A percentile compares a stretch with the other conserved stretches of the same genome.
These are phyloP conservation scores for Semicossyphus pulcher DNA, from an alignment of 2,113 vertebrate genomes.

Conservation along the genomic window DNA sequence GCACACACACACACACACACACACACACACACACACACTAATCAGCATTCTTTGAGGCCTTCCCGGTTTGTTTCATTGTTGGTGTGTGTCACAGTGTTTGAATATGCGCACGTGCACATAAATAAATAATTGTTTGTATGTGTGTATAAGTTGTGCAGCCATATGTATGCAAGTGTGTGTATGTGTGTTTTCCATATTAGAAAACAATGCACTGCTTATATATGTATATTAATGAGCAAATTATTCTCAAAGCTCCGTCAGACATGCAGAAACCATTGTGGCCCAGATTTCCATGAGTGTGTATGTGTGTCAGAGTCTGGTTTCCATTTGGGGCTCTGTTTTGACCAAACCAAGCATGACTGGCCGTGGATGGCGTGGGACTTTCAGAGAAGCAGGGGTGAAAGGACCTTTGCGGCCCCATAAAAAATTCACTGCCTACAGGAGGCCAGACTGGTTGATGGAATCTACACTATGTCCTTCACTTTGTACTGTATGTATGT, in stretches of 20 bases:
- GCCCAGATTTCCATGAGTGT: slow-evolving; percentile 29
- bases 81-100: background rate
- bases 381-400: slow-evolving; percentile 28
- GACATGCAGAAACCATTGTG: slow-evolving; percentile 25
- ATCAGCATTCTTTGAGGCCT: background rate
- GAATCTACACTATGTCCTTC: background rate
- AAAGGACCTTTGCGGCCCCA: slow-evolving; percentile 15
- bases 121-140: background rate
- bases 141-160: background rate
- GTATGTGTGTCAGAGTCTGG: slow-evolving; percentile 45
- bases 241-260: slow-evolving; percentile 19
- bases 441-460: background rate
- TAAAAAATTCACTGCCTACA: slow-evolving; percentile 13
- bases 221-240: slow-evolving; percentile 19
- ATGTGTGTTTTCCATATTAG: background rate
- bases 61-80: background rate
- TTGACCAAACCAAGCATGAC: slow-evolving; percentile 59
- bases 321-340: slow-evolving; percentile 63
- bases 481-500: background rate
- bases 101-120: background rate
- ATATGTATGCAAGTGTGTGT: background rate
- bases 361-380: slow-evolving; percentile 1
- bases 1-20: background rate
- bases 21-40: background rate
- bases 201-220: slow-evolving; percentile 15